A percentile compares a stretch with the other conserved stretches of the same genome.
Conservation (phyloP, 2,888 invertebrate species). For the Tachina grossa region DNA sequence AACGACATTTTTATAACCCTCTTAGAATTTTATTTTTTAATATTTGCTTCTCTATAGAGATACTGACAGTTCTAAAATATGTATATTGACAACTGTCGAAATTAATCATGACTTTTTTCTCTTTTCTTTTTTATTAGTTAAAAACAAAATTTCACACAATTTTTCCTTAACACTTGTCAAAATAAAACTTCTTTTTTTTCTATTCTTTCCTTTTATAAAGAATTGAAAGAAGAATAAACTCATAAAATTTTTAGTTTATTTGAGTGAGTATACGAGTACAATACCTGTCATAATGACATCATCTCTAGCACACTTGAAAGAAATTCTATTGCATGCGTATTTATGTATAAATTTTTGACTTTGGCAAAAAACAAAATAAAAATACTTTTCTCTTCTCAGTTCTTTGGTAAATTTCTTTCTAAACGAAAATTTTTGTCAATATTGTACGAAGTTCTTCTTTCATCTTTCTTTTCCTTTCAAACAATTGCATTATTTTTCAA, state of each 20-base stretch:
- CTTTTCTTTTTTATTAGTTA: not conserved
- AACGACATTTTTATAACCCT: constrained; percentile 7
- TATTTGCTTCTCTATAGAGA: not conserved
- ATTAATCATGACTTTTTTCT: constrained; percentile 46
- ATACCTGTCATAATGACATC: constrained; percentile 61
- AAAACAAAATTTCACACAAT: constrained; percentile 43
- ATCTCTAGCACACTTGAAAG: constrained; percentile 50
- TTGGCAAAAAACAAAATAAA: constrained; percentile 34
- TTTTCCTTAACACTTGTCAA: constrained; percentile 65
- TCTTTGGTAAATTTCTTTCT: constrained; percentile 1
- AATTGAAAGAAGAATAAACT: constrained; percentile 3
- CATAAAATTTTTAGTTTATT: constrained; percentile 53
- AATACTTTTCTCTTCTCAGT: constrained; percentile 9
- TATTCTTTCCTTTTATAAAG: not conserved
- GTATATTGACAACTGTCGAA: constrained; percentile 60
- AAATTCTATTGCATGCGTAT: constrained; percentile 24
- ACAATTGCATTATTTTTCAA: constrained; percentile 20
- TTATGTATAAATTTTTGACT: constrained; percentile 8
- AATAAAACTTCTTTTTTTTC: constrained; percentile 48
- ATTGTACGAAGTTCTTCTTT: not conserved
- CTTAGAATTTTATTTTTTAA: not conserved
- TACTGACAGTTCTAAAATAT: not conserved
- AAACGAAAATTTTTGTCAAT: constrained; percentile 34
- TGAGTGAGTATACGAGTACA: not conserved
- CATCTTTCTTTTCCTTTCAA: constrained; percentile 4